A percentile compares a stretch with the other conserved stretches of the same genome.
These are phyloP conservation scores for Tromatobia lineatoria DNA, from an alignment of 2,888 invertebrate species.

Conservation along the genomic window DNA sequence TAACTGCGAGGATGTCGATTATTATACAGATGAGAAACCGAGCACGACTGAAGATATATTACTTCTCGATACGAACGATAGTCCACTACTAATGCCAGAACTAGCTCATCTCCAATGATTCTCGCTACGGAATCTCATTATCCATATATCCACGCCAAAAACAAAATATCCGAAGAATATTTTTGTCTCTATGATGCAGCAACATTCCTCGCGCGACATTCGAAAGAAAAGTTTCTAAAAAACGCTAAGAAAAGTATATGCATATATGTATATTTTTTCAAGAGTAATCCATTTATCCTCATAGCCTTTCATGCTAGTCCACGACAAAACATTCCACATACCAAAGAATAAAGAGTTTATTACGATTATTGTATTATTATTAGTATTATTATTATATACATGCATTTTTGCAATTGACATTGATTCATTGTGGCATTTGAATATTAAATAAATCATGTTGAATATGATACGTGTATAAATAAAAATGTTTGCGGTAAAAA, in stretches of 20 bases:
- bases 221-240: background rate
- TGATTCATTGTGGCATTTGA: conserved; percentile 36
- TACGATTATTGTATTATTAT: conserved; percentile 43
- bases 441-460: conserved; percentile 43
- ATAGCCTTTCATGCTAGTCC: conserved; percentile 37
- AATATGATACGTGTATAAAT: conserved; percentile 44
- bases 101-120: conserved; percentile 67
- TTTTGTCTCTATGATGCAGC: conserved; percentile 37
- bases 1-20: conserved; percentile 77
- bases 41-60: conserved; percentile 71
- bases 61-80: conserved; percentile 73
- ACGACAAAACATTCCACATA: conserved; percentile 53
- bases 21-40: conserved; percentile 71
- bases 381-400: conserved; percentile 33
- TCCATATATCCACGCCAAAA: conserved; percentile 24
- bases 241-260: conserved; percentile 24
- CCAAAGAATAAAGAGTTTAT: conserved; percentile 60
- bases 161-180: conserved; percentile 37
- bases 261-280: conserved; percentile 65
- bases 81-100: conserved; percentile 65
- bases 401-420: conserved; percentile 27
- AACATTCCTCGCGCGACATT: conserved; percentile 27
- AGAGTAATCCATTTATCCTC: conserved; percentile 48
- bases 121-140: background rate
- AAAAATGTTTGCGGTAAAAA: conserved; percentile 34